Evolutionary conservation across 2,113 vertebrate species (phyloP), one percentile per base, ranked within the genome.

Genomic region (Alexandromys fortis): DNA sequence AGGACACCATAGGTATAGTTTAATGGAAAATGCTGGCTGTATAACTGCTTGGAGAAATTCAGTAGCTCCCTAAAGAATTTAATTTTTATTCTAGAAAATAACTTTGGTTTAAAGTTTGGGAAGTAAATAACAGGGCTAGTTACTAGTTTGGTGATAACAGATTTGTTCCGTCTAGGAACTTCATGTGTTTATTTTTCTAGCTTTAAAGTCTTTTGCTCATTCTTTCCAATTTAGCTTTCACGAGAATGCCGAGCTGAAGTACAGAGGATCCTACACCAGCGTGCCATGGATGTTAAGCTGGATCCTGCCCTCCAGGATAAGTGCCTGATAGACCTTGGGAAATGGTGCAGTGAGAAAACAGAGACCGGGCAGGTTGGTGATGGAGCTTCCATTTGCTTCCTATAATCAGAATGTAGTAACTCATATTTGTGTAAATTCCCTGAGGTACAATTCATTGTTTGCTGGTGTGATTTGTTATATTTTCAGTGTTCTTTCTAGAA

Each of bases 261-360:
- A 1, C 99, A 99, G 94, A 98, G 99, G 87, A 99, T 99, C 92
- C 99, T 99, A 68, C 99, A 99, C 92, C 99, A 99, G 97, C 99
- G 99, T 77, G 99, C 99, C 92, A 98, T 99, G 98, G 99, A 99
- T 19, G 99, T 99, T 90, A 99, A 99, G 94, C 98, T 99, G 97
- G 99, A 99, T 92, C 99, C 99, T 1, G 98, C 98, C 38, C 99
- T 99, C 26, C 99, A 99, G 98, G 99, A 99, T 95, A 99, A 99
- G 95, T 99, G 99, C 98, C 99, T 99, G 98, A 99, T 98, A 5
- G 99, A 99, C 90, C 96, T 99, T 55, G 99, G 99, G 4, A 99
- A 99, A 95, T 99, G 99, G 99, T 99, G 99, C 98, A 99, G 99
- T 47, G 99, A 99, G 65, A 99, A 99, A 97, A 99, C 99, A 0